Percentiles rank a stretch among this genome's conserved stretches.
Evolutionary conservation across 2,113 vertebrate genomes (phyloP).

Genomic region (Sinocyclocheilus rhinocerous): DNA sequence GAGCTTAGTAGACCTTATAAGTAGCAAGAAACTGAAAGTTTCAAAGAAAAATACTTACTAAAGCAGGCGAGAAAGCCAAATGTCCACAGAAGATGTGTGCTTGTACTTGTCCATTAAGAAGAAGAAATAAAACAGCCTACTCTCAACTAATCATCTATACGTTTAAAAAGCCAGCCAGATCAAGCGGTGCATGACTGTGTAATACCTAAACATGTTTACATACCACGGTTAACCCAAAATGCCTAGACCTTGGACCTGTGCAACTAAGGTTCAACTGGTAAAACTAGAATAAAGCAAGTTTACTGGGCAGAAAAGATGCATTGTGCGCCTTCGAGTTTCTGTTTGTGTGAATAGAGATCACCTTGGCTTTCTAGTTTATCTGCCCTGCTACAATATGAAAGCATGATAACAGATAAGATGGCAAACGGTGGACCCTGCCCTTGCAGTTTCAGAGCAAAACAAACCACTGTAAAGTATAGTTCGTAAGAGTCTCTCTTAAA

Average conservation of each 20-base stretch:
- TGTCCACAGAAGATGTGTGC: slow-evolving; percentile 57
- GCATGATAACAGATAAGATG: slow-evolving; percentile 65
- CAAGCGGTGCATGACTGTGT: background rate
- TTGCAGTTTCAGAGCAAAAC: slow-evolving; percentile 18
- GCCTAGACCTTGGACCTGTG: background rate
- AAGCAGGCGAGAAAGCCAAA: slow-evolving; percentile 61
- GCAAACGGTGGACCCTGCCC: slow-evolving; percentile 56
- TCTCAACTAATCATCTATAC: background rate
- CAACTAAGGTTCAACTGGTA: background rate
- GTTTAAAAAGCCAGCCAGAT: background rate
- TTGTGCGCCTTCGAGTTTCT: background rate
- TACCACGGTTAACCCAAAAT: background rate
- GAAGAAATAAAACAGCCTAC: background rate
- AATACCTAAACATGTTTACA: background rate
- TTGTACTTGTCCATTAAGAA: slow-evolving; percentile 60
- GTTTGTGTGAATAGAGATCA: background rate
- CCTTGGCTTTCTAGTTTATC: background rate
- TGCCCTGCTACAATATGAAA: slow-evolving; percentile 43
- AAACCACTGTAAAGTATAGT: background rate
- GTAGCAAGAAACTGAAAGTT: background rate
- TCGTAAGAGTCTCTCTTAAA: background rate
- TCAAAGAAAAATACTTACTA: slow-evolving; percentile 60
- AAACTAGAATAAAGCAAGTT: slow-evolving; percentile 1
- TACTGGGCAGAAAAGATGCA: no score
- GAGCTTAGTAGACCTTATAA: background rate